Evolutionary conservation across 1,140 invertebrate genomes (phyloP).

Genomic region (Drosophila nasuta): DNA sequence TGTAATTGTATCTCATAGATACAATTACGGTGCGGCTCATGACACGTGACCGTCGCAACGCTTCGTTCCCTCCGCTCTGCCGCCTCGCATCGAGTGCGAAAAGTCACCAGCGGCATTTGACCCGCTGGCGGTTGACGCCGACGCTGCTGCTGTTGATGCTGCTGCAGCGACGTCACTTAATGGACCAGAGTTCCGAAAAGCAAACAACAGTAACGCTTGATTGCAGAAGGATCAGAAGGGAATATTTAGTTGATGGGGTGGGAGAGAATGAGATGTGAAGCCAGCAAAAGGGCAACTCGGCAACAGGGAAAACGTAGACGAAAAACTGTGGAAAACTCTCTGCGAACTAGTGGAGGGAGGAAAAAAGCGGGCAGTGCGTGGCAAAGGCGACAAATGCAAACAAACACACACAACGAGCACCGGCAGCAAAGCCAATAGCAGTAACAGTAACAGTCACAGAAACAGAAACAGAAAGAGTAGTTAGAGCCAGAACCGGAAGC

Average conservation of each 20-base stretch:
- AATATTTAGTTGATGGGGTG: constrained; percentile 40
- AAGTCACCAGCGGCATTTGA: constrained; percentile 56
- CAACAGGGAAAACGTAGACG: constrained; percentile 13
- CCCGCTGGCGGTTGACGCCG: constrained; percentile 27
- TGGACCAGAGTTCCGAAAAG: constrained; percentile 80
- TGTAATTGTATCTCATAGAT: constrained; percentile 83
- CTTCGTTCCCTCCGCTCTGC: constrained; percentile 4
- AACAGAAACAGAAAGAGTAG: neutral
- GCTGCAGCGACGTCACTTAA: constrained; percentile 62
- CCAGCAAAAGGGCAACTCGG: constrained; percentile 34
- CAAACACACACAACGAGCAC: constrained; percentile 40
- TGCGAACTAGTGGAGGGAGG: neutral
- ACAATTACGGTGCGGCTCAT: constrained; percentile 68
- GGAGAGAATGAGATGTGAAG: constrained; percentile 2
- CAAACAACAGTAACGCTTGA: constrained; percentile 80
- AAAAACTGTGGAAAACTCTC: constrained; percentile 3
- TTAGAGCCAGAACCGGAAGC: constrained; percentile 54
- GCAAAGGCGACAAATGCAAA: constrained; percentile 63
- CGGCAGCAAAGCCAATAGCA: constrained; percentile 3
- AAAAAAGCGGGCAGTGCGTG: constrained; percentile 61
- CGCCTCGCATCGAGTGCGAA: constrained; percentile 63
- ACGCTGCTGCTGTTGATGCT: constrained; percentile 23
- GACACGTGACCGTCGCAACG: constrained; percentile 66
- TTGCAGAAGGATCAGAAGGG: constrained; percentile 61
- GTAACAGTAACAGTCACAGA: neutral